Evolutionary conservation across 2,113 vertebrate species (phyloP).

Genomic region (Rhabdomys dilectus): DNA sequence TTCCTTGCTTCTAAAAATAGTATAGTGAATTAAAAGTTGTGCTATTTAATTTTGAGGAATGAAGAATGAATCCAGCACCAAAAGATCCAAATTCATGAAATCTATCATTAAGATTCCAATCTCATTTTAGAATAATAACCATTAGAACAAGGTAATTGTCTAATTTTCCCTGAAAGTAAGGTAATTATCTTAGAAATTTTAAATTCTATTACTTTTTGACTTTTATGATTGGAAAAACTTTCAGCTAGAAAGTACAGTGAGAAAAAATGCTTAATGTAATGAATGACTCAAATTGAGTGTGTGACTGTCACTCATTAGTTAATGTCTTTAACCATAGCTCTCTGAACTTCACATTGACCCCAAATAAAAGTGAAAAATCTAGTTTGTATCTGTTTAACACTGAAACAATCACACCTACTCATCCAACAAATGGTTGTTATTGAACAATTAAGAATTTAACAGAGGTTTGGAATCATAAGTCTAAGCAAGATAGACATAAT

Average conservation of each 20-base stretch:
- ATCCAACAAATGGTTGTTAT: background rate
- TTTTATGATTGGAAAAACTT: slow-evolving; percentile 58
- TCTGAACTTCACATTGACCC: background rate
- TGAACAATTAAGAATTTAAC: background rate
- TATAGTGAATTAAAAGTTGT: slow-evolving; percentile 41
- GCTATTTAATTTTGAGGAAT: slow-evolving; percentile 33
- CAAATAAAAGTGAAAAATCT: background rate
- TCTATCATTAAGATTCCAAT: slow-evolving; percentile 60
- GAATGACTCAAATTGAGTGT: background rate
- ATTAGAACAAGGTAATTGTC: slow-evolving; percentile 37
- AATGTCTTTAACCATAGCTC: background rate
- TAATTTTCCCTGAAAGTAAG: slow-evolving; percentile 65
- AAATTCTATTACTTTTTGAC: slow-evolving; percentile 39
- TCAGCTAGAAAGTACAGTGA: background rate
- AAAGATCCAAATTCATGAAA: slow-evolving; percentile 27
- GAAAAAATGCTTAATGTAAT: background rate
- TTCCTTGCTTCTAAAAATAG: slow-evolving; percentile 19
- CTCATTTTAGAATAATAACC: slow-evolving; percentile 56
- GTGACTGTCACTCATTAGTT: background rate
- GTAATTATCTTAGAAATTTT: slow-evolving; percentile 52
- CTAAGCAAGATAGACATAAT: background rate
- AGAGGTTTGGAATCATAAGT: background rate
- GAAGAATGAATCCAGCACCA: slow-evolving; percentile 41
- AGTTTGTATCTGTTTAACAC: background rate
- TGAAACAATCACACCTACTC: background rate